Evolutionary conservation across 1,140 invertebrate species (phyloP).

Genomic region (Drosophila sulfurigaster): DNA sequence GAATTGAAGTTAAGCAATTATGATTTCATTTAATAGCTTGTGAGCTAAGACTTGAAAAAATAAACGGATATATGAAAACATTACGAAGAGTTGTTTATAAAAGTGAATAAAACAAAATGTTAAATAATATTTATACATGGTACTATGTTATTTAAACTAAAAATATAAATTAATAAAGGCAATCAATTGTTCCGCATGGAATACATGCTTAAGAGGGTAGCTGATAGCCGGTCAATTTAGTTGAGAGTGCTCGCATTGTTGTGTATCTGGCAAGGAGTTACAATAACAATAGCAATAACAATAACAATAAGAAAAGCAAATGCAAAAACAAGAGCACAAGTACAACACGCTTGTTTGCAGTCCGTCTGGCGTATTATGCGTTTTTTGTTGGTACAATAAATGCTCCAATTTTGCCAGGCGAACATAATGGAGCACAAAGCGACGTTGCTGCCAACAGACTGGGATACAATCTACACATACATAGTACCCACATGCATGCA

Average conservation of each 20-base stretch:
- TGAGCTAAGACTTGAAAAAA: no score
- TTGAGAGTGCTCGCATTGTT: conserved; percentile 1
- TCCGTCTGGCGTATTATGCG: conserved; percentile 58
- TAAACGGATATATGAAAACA: no score
- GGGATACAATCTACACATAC: conserved; percentile 27
- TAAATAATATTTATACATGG: no score
- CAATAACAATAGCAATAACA: conserved; percentile 8
- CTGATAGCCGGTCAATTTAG: neutral
- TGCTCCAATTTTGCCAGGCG: conserved; percentile 80
- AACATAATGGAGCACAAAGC: conserved; percentile 60
- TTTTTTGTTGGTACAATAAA: conserved; percentile 80
- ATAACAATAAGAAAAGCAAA: conserved; percentile 9
- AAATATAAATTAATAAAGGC: no score
- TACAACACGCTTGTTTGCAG: conserved; percentile 25
- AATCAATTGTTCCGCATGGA: no score
- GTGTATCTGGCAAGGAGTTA: conserved; percentile 14
- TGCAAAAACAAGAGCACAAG: conserved; percentile 25
- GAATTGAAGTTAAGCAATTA: no score
- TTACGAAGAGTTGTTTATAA: no score
- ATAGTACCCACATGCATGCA: neutral
- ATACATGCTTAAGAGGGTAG: conserved; percentile 6
- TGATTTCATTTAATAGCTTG: no score
- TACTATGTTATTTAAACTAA: no score
- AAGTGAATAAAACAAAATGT: no score
- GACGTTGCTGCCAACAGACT: conserved; percentile 39